phyloP scores from a whole-genome alignment of 2,113 vertebrate species.

The Thalassoma bifasciatum region DNA sequence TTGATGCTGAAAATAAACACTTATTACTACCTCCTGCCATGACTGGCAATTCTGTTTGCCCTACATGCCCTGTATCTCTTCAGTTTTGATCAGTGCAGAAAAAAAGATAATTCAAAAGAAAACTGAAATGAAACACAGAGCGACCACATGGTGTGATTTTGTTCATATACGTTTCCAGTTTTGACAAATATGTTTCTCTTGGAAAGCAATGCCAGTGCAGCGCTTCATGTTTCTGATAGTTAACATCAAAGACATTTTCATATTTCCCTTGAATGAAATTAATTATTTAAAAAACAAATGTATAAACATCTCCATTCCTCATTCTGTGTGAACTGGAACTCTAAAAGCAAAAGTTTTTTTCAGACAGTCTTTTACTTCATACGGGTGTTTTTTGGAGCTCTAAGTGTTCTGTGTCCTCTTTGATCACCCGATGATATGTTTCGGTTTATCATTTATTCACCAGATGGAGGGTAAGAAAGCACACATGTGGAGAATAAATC shows the following conservation, averaged over 20 bases:
- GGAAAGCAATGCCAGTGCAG: neutral
- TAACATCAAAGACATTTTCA: conserved; percentile 32
- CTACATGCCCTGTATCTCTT: no score
- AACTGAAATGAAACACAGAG: no score
- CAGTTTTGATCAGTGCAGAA: no score
- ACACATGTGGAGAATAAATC: conserved; percentile 23
- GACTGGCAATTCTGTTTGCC: no score
- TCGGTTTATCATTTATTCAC: conserved; percentile 58
- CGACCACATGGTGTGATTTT: no score
- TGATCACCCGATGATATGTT: conserved; percentile 41
- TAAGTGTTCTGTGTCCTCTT: conserved; percentile 41
- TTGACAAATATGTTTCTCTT: neutral
- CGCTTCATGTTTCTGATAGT: neutral
- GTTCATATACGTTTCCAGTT: neutral
- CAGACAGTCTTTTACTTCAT: conserved; percentile 16
- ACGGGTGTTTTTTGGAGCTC: conserved; percentile 2
- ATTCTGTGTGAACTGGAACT: conserved; percentile 25
- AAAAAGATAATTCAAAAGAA: no score
- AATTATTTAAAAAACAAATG: neutral
- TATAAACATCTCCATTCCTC: conserved; percentile 26
- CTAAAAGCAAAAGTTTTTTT: neutral
- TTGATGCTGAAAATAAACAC: no score
- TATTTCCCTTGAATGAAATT: neutral
- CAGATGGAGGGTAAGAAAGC: conserved; percentile 13
- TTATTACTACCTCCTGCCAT: no score